A percentile compares a stretch with the other conserved stretches of the same genome.
These are phyloP conservation scores for Trachelus stipa DNA, from an alignment of 2,888 invertebrate genomes.

Conservation along the genomic window DNA sequence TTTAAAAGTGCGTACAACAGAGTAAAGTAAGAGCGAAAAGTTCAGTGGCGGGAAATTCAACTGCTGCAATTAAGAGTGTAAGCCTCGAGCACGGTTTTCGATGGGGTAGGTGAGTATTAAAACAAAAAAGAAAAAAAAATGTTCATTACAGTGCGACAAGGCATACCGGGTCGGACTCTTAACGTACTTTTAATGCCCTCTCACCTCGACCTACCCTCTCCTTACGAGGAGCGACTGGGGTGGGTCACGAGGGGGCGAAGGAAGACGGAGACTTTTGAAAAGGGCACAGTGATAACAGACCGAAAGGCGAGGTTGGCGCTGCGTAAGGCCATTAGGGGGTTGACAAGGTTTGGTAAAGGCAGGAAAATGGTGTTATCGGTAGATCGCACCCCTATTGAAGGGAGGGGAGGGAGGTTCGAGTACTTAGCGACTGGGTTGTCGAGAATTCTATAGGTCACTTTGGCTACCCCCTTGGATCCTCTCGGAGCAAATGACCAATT, in stretches of 20 bases:
- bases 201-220: not conserved
- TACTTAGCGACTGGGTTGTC: not conserved
- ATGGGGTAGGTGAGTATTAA: constrained; percentile 6
- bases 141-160: constrained; percentile 26
- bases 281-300: not conserved
- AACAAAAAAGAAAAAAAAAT: not conserved
- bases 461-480: not conserved
- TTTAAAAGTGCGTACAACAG: not conserved
- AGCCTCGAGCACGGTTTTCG: not conserved
- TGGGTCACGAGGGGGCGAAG: not conserved
- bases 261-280: not conserved
- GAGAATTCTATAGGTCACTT: not conserved
- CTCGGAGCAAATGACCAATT: not conserved
- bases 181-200: constrained; percentile 30
- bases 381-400: not conserved
- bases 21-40: not conserved
- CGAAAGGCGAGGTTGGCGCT: not conserved
- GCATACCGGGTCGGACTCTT: constrained; percentile 19
- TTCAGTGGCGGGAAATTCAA: not conserved
- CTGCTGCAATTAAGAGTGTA: not conserved
- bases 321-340: not conserved
- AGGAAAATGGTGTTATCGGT: not conserved
- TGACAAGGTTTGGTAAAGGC: not conserved
- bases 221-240: not conserved
- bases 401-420: not conserved